phyloP scores from a whole-genome alignment of 2,113 vertebrate genomes.

The Falcunculus frontatus region DNA sequence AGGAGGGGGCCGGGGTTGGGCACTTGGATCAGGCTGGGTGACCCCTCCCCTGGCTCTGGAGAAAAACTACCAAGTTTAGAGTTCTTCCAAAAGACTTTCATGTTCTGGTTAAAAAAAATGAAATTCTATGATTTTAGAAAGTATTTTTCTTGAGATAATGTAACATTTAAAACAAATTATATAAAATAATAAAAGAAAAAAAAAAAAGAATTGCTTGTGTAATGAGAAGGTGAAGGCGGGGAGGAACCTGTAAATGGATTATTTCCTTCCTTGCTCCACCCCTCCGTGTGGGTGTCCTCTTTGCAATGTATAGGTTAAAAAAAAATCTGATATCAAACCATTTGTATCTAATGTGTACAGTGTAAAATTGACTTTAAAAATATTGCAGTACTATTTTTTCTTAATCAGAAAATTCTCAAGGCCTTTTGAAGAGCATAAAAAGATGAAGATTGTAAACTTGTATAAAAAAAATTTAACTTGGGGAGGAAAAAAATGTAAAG shows the following conservation, averaged over 20 bases:
- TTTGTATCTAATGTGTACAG: conserved; percentile 89
- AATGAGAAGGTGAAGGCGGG: conserved; percentile 69
- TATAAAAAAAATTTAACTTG: conserved; percentile 76
- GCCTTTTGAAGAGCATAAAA: conserved; percentile 86
- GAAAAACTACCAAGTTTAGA: conserved; percentile 65
- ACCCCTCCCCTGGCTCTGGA: conserved; percentile 27
- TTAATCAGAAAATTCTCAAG: conserved; percentile 91
- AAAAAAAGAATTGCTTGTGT: conserved; percentile 57
- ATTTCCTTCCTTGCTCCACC: conserved; percentile 59
- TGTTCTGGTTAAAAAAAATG: conserved; percentile 73
- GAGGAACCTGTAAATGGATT: conserved; percentile 67
- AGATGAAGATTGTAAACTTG: conserved; percentile 85
- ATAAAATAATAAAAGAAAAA: conserved; percentile 61
- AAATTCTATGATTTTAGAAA: conserved; percentile 78
- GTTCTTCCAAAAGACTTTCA: conserved; percentile 79
- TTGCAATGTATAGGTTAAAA: conserved; percentile 83
- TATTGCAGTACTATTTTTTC: conserved; percentile 96
- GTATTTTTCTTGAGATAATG: conserved; percentile 82
- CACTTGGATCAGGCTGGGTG: conserved; percentile 27
- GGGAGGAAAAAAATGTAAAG: conserved; percentile 80
- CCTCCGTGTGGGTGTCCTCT: conserved; percentile 70
- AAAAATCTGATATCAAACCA: conserved; percentile 78
- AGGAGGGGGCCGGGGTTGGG: conserved; percentile 30
- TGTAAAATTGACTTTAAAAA: conserved; percentile 93
- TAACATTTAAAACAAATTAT: conserved; percentile 80